Base-by-base conservation (phyloP, 2,888 invertebrate species). In the Cerastis leucographa region DNA sequence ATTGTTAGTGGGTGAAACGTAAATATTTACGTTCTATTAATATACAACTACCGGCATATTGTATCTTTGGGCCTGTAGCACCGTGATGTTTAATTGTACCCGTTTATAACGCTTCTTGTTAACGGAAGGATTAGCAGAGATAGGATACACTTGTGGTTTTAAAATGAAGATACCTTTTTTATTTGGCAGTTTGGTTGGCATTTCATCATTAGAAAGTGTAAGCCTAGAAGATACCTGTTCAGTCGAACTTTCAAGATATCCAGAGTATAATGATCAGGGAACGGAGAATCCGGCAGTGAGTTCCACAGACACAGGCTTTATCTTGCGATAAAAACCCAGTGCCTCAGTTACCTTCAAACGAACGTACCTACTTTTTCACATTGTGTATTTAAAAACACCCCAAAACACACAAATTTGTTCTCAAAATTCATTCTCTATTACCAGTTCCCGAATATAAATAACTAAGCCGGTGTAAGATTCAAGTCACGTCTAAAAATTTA, bases 401-500 rank as follows among this genome's bases (percentile, higher is more conserved):
- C 0, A 64, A 71, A 61, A 74, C 69, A 78, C 69, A 83, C 49
- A 68, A 68, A 29, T 70, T 51, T 54, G 46, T 44, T 71, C 46
- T 44, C 8, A 59, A 82, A 82, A 75, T 75, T 79, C 71, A 14
- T 75, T 66, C 74, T 64, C 74, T 70, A 74, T 75, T 75, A 66
- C 80, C 46, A 65, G 72, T 35, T 74, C 40, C 59, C 66, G 71
- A 75, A 74, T 74, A 87, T 88, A 87, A 87, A 88, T 87, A 86
- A 82, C 81, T 61, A 22, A 72, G 29, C 46, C 67, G 6, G 17
- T 80, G 75, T 79, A 66, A 76, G 84, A 90, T 90, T 88, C 90
- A 71, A 71, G 66, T 83, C 84, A 87, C 89, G 89, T 89, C 49
- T 87, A 85, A 80, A 87, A 88, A 90, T 89, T 89, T 88, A 89